phyloP scores from a whole-genome alignment of 2,888 invertebrate genomes.

The Eilema griseolum region DNA sequence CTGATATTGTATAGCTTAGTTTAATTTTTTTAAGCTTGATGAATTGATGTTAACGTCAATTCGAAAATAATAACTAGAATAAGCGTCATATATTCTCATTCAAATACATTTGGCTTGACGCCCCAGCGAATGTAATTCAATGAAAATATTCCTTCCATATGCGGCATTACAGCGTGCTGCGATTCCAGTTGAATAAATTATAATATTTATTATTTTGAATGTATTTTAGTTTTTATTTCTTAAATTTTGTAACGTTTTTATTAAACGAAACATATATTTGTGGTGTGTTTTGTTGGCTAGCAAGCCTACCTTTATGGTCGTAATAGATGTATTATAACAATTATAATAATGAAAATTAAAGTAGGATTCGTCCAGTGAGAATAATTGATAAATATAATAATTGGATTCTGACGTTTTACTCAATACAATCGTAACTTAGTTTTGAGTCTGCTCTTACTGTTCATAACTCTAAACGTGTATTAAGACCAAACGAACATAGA shows the following conservation, averaged over 20 bases:
- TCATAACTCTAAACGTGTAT: too few species aligned
- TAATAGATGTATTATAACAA: too few species aligned
- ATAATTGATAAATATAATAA: too few species aligned
- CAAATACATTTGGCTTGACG: neutral
- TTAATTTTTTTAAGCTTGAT: neutral
- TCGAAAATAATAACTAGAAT: neutral
- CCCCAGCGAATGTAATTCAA: neutral
- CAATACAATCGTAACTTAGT: too few species aligned
- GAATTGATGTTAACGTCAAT: neutral
- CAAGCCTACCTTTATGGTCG: too few species aligned
- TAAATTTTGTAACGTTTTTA: constrained; percentile 41
- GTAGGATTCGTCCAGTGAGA: neutral
- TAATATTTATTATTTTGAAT: constrained; percentile 22
- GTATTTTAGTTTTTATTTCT: constrained; percentile 32
- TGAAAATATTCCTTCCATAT: neutral
- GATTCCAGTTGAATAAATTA: neutral
- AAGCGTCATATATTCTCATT: neutral
- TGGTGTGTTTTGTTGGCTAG: constrained; percentile 33
- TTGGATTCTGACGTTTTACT: too few species aligned
- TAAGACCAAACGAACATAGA: too few species aligned
- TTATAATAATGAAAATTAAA: too few species aligned
- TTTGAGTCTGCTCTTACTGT: too few species aligned
- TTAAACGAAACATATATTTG: constrained; percentile 48
- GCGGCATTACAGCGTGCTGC: neutral
- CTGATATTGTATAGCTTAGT: constrained; percentile 11